Percentiles rank a stretch among this genome's conserved stretches.
Conservation (phyloP, 2,797 vertebrate genomes). For the Saguinus oedipus region DNA sequence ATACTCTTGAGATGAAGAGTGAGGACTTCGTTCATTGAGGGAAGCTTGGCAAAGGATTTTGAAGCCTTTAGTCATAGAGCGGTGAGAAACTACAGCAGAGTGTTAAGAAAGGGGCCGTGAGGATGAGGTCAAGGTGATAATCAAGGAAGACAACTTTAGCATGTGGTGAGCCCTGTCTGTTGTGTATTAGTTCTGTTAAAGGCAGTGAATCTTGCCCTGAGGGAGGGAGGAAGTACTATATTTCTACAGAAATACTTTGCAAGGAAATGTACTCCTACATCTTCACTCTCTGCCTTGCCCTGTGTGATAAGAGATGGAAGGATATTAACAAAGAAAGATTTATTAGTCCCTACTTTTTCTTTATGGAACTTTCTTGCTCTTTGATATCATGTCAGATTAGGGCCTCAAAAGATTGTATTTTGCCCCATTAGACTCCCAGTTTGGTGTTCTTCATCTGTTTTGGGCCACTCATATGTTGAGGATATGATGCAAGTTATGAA, state of each 20-base stretch:
- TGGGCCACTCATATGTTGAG: not conserved
- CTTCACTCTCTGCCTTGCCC: not conserved
- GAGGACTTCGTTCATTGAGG: not conserved
- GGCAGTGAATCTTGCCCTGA: not conserved
- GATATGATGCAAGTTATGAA: not conserved
- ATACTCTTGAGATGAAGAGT: constrained; percentile 3
- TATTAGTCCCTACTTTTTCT: not conserved
- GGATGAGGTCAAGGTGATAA: not conserved
- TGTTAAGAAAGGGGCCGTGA: not conserved
- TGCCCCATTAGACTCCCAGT: not conserved
- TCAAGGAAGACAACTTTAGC: not conserved
- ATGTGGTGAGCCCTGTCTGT: not conserved
- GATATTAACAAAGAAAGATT: constrained; percentile 20
- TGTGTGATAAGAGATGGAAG: not conserved
- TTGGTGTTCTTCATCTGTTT: not conserved
- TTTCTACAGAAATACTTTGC: not conserved
- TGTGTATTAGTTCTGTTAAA: not conserved
- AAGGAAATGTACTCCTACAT: not conserved
- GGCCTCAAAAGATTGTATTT: constrained; percentile 21
- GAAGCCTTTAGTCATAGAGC: not conserved
- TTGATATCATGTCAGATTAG: not conserved
- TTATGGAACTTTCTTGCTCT: not conserved
- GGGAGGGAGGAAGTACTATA: not conserved
- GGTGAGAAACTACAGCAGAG: not conserved
- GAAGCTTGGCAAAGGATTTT: not conserved